Evolutionary conservation across 2,888 invertebrate genomes (phyloP).

Genomic region (Cephus pulcher): DNA sequence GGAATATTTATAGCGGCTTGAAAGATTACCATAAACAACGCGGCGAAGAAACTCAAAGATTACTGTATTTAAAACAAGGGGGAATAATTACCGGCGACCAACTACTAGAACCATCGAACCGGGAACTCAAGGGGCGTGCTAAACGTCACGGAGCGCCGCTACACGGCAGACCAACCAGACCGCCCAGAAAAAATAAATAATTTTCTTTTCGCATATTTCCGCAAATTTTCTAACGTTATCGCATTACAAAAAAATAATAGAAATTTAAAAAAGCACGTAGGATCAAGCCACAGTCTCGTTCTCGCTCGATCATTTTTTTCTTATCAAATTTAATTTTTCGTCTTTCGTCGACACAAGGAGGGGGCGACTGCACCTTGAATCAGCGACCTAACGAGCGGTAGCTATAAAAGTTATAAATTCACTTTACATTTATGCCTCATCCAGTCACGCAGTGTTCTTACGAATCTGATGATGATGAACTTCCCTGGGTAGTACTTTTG

Average conservation of each 20-base stretch:
- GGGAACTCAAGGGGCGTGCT: conserved; percentile 2
- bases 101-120: conserved; percentile 38
- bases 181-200: neutral
- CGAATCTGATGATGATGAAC: conserved; percentile 60
- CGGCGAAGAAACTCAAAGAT: conserved; percentile 56
- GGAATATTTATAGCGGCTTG: conserved; percentile 60
- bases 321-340: neutral
- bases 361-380: conserved; percentile 28
- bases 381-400: conserved; percentile 53
- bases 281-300: neutral
- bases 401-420: conserved; percentile 55
- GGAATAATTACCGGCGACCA: conserved; percentile 56
- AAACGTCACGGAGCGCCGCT: neutral
- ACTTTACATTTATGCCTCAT: conserved; percentile 48
- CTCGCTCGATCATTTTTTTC: neutral
- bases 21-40: conserved; percentile 63
- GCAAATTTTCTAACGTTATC: neutral
- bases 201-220: neutral
- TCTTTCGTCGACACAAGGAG: neutral
- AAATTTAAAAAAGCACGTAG: neutral
- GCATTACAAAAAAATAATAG: neutral
- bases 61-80: conserved; percentile 57
- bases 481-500: conserved; percentile 37
- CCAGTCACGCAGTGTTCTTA: conserved; percentile 40
- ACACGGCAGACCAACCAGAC: neutral